Base-by-base conservation (phyloP, 2,113 vertebrate genomes). In the Beaufortia kweichowensis region DNA sequence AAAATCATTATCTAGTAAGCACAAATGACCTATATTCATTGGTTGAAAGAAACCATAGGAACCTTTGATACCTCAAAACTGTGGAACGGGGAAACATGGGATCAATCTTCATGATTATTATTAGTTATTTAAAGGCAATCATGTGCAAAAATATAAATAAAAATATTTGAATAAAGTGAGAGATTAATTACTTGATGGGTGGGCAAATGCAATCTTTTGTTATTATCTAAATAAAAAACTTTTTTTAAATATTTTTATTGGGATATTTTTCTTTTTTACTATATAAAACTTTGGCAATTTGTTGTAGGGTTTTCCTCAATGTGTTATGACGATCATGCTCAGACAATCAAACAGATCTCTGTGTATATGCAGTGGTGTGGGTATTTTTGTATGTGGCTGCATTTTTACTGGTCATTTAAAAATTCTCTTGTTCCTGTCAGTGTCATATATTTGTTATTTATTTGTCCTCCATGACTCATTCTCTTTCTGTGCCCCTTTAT, bases 371-470 rank as follows among this genome's bases (percentile, higher is more conserved):
- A 35, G 33, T 69, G 28, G 15, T 66, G 35, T 11, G n/a, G n/a
- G n/a, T n/a, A n/a, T 46, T 39, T 39, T 5, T 39, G 10, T 23
- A 10, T 56, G 29, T 56, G n/a, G 29, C n/a, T 41, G 11, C n/a
- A 0, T 68, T 50, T 35, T n/a, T n/a, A n/a, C n/a, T n/a, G n/a
- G n/a, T n/a, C n/a, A n/a, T n/a, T n/a, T n/a, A n/a, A n/a, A n/a
- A n/a, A n/a, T n/a, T n/a, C n/a, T n/a, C n/a, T n/a, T n/a, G n/a
- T n/a, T n/a, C n/a, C n/a, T n/a, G n/a, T n/a, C n/a, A n/a, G n/a
- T n/a, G 6, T 66, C 3, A 15, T 56, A 24, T n/a, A 24, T 56
- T 56, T 35, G 19, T 55, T 56, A 69, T 69, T 69, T 69, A 69
- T 69, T 70, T 55, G 4, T 70, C 48, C 31, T 68, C 65, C n/a